Percentiles rank a stretch among this genome's conserved stretches.
Evolutionary conservation across 2,888 invertebrate species (phyloP).

Genomic region (Cremastinae sp.): DNA sequence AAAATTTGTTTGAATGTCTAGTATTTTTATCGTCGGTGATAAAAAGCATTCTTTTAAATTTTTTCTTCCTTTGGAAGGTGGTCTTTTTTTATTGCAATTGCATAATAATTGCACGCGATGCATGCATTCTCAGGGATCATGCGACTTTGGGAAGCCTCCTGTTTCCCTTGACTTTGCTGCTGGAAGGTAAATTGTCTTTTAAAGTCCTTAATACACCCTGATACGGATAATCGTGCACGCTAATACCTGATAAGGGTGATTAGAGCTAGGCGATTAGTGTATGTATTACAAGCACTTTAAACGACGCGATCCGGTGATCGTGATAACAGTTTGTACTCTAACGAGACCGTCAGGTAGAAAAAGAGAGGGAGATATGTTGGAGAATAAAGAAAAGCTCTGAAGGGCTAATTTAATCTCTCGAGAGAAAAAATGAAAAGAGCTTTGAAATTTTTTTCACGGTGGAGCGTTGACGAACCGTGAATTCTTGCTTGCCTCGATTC

Average conservation of each 20-base stretch:
- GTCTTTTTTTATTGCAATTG: neutral
- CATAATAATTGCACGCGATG: neutral
- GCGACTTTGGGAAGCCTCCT: slow-evolving; percentile 28
- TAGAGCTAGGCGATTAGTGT: slow-evolving; percentile 35
- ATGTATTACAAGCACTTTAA: slow-evolving; percentile 38
- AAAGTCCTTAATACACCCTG: slow-evolving; percentile 37
- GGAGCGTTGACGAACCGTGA: slow-evolving; percentile 4
- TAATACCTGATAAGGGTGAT: slow-evolving; percentile 42
- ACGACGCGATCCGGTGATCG: slow-evolving; percentile 20
- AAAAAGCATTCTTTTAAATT: too few relatives aligned
- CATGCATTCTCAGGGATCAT: neutral
- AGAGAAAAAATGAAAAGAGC: neutral
- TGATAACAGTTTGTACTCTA: slow-evolving; percentile 21
- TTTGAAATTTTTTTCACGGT: slow-evolving; percentile 3
- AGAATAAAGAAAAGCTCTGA: neutral
- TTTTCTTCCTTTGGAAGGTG: too few relatives aligned
- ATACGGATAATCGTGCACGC: slow-evolving; percentile 38
- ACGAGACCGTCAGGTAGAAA: slow-evolving; percentile 8
- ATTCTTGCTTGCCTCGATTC: slow-evolving; percentile 12
- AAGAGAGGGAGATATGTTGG: slow-evolving; percentile 5
- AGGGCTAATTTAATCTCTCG: slow-evolving; percentile 7
- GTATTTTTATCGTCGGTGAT: too few relatives aligned
- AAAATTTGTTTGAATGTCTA: too few relatives aligned
- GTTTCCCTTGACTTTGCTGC: slow-evolving; percentile 18
- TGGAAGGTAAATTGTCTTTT: slow-evolving; percentile 45